These are phyloP conservation scores for Pheosia gnoma DNA, from an alignment of 2,888 invertebrate genomes.

Conservation along the genomic window DNA sequence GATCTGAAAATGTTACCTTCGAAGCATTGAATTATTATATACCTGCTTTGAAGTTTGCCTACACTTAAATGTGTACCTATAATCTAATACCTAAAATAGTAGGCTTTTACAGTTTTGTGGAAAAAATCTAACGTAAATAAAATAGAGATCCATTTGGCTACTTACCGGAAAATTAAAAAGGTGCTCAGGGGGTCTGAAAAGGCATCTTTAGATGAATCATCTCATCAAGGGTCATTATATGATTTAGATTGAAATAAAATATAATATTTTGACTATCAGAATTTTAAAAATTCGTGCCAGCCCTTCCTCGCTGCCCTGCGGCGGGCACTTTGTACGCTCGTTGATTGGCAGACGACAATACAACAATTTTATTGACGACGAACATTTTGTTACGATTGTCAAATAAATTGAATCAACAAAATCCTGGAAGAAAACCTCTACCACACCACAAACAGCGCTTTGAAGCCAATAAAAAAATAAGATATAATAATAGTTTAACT, in stretches of 20 bases:
- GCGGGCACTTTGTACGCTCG: constrained; percentile 50
- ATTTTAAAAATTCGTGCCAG: constrained; percentile 10
- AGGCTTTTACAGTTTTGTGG: too few relatives aligned
- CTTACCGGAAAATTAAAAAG: too few relatives aligned
- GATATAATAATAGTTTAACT: too few relatives aligned
- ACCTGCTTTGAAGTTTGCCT: not conserved
- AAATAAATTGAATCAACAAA: constrained; percentile 38
- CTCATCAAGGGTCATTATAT: too few relatives aligned
- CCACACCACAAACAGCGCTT: not conserved
- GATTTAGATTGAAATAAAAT: not conserved
- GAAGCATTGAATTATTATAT: too few relatives aligned
- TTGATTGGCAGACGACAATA: constrained; percentile 64
- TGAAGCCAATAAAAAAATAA: not conserved
- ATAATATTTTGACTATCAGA: not conserved
- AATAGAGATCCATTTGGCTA: too few relatives aligned
- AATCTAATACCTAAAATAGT: too few relatives aligned
- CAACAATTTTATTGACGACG: constrained; percentile 44
- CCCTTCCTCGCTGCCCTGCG: constrained; percentile 32
- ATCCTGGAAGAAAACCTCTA: constrained; percentile 9
- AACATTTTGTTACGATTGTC: constrained; percentile 19
- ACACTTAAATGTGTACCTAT: not conserved
- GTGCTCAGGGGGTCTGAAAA: too few relatives aligned
- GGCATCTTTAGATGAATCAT: too few relatives aligned
- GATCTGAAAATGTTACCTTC: not conserved
- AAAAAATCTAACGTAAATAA: too few relatives aligned